Evolutionary conservation across 2,888 invertebrate species (phyloP).

Genomic region (Megalurothrips usitatus): DNA sequence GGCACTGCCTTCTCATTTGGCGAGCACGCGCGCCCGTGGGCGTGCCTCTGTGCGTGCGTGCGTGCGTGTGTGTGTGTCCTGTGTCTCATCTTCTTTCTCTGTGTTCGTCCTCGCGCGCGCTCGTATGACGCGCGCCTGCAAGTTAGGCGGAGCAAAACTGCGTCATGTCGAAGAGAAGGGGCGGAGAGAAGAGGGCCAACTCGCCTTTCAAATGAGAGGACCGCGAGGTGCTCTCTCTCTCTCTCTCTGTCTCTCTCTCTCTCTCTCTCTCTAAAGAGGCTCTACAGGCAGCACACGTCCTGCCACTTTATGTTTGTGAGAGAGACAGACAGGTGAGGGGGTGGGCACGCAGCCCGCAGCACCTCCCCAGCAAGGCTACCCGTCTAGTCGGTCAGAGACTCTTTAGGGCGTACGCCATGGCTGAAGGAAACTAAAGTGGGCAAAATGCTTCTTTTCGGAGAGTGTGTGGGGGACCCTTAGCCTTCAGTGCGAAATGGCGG

Average conservation of each 20-base stretch:
- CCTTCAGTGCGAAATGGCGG: too few species aligned
- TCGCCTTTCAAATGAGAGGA: constrained; percentile 11
- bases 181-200: background rate
- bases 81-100: background rate
- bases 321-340: too few species aligned
- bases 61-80: background rate
- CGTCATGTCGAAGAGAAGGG: too few species aligned
- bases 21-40: background rate
- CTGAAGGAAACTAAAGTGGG: too few species aligned
- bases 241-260: background rate
- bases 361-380: too few species aligned
- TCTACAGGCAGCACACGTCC: background rate
- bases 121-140: background rate
- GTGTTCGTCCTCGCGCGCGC: background rate
- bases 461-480: too few species aligned
- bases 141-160: too few species aligned
- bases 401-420: too few species aligned
- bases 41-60: too few species aligned
- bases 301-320: background rate
- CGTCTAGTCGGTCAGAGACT: too few species aligned
- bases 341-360: too few species aligned
- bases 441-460: too few species aligned
- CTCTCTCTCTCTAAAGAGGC: background rate
- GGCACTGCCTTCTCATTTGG: background rate
- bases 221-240: background rate